phyloP scores from a whole-genome alignment of 2,888 invertebrate genomes.

The Phalera bucephala region DNA sequence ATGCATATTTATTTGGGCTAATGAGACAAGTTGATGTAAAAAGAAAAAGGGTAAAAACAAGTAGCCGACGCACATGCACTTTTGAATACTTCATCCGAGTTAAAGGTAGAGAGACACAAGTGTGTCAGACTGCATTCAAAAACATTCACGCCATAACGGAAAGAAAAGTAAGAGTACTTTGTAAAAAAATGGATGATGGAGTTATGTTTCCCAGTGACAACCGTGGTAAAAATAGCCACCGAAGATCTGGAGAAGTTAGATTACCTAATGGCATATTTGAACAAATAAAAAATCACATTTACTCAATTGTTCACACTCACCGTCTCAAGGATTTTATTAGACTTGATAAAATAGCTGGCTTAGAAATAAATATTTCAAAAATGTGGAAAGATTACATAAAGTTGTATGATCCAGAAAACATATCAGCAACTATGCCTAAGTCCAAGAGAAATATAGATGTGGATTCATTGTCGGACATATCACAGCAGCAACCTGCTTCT shows the following conservation, averaged over 20 bases:
- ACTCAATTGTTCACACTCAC: slow-evolving; percentile 78
- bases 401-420: slow-evolving; percentile 78
- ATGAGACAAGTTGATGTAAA: slow-evolving; percentile 83
- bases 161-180: slow-evolving; percentile 80
- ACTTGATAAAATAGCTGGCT: slow-evolving; percentile 78
- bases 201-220: slow-evolving; percentile 83
- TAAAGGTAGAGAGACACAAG: slow-evolving; percentile 80
- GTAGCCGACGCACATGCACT: slow-evolving; percentile 79
- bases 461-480: slow-evolving; percentile 42
- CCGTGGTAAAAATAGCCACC: slow-evolving; percentile 79
- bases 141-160: slow-evolving; percentile 83
- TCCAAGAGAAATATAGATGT: slow-evolving; percentile 67
- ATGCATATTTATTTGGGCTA: slow-evolving; percentile 82
- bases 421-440: slow-evolving; percentile 73
- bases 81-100: slow-evolving; percentile 82
- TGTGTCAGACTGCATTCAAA: slow-evolving; percentile 83
- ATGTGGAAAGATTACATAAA: slow-evolving; percentile 84
- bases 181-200: slow-evolving; percentile 83
- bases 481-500: slow-evolving; percentile 37
- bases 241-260: slow-evolving; percentile 77
- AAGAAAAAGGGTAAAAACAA: slow-evolving; percentile 79
- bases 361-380: slow-evolving; percentile 82
- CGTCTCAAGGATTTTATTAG: slow-evolving; percentile 78
- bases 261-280: slow-evolving; percentile 73
- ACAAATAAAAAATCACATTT: slow-evolving; percentile 81